Conservation (phyloP, 2,797 vertebrate genomes). For the Melopsittacus undulatus region DNA sequence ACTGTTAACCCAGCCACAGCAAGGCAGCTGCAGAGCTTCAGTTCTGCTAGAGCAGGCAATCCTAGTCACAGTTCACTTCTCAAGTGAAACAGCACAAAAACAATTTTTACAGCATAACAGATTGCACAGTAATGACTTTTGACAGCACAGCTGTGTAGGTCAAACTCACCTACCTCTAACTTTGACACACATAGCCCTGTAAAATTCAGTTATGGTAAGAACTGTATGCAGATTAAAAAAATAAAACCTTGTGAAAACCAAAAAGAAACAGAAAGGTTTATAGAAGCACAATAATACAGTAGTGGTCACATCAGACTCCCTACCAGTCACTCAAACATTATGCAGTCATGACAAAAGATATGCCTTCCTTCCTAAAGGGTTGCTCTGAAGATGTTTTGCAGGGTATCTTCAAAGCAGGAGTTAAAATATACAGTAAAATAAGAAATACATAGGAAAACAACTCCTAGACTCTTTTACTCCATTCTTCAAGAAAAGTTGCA, state of each 20-base stretch:
- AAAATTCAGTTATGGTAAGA: not conserved
- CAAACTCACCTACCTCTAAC: not conserved
- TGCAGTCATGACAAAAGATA: accelerated
- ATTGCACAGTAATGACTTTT: not conserved
- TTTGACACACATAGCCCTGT: not conserved
- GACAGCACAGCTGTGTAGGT: not conserved
- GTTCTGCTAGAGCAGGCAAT: not conserved
- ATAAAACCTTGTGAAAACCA: not conserved
- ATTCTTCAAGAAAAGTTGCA: not conserved
- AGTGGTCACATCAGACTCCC: not conserved
- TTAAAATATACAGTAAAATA: not conserved
- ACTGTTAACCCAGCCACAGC: not conserved
- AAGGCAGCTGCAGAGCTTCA: not conserved
- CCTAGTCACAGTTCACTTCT: not conserved
- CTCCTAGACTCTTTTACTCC: not conserved
- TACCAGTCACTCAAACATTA: not conserved
- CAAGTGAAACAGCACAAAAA: not conserved
- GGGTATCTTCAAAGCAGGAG: not conserved
- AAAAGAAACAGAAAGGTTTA: not conserved
- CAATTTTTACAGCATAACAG: not conserved
- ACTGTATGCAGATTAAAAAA: not conserved
- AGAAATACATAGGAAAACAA: not conserved
- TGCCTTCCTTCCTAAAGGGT: not conserved
- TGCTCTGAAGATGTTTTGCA: not conserved
- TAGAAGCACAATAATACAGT: not conserved